Evolutionary conservation across 1,140 invertebrate genomes (phyloP), one percentile per base, ranked within the genome.

Genomic region (Scaptomyza hsui): DNA sequence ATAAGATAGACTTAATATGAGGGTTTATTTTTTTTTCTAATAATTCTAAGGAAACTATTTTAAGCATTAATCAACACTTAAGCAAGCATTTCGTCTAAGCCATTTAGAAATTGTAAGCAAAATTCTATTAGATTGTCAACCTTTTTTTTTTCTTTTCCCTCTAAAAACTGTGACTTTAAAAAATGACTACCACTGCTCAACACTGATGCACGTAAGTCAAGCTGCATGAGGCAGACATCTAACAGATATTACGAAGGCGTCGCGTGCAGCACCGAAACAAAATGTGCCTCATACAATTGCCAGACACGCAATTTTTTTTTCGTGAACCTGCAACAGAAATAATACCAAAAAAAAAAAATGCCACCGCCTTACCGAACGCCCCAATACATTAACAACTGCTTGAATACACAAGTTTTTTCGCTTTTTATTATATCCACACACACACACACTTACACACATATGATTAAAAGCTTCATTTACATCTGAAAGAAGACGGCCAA

Each of bases 401-500:
- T 75, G 77, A 85, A 86, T 86, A 85, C 73, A 86, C 73, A 71
- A 70, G 72, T 75, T 75, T 86, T 86, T 78, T 67, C 37, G 39
- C 26, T 42, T 63, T 70, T 56, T 48, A 24, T 64, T 55, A 55
- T 41, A 51, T 67, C 47, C 32, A 24, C 24, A 24, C 24, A 24
- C 4, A 24, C 24, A 24, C 24, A 24, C 24, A 24, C 21, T 3
- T 4, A 35, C 32, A 9, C 32, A 37, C 32, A 52, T 83, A 77
- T 86, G 73, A 85, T 86, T 78, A 78, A 86, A 78, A 72, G 69
- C 47, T 63, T 64, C 64, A 86, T 85, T 85, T 86, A 76, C 80
- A 85, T 79, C 72, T 1, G 2, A 39, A 29, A 52, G 24, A 55
- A 47, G 41, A 9, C 35, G 52, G 44, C 61, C 42, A 39, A 65